Base-by-base conservation (phyloP, 1,140 invertebrate species). In the Ceratina australensis region DNA sequence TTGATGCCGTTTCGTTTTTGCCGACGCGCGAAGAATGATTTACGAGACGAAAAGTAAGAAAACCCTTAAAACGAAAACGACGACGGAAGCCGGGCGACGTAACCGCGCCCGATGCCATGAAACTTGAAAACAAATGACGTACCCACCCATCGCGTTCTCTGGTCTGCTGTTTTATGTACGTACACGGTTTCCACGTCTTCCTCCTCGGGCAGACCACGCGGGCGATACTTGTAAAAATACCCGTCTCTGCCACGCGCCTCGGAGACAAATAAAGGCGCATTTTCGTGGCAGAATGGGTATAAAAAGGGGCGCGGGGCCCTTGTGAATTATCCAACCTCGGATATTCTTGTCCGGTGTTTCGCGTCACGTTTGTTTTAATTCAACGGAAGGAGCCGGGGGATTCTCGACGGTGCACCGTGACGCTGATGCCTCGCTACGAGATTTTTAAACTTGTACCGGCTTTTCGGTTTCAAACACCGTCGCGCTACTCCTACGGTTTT, bases 31-130 rank as follows among this genome's bases (percentile, higher is more conserved):
- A 26, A 20, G 73, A 26, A 76, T 76, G 73, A 76, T 68, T 76
- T 76, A 76, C 64, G 52, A 54, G 33, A 5, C 33, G 33, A 42
- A 42, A 22, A 15, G 26, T 3, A 16, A 10, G 10, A 47, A 24
- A 59, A 76, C 42, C 42, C 42, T 68, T 69, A 60, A 69, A 54
- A 54, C 52, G 52, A n/a, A 33, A 69, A 76, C 26, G 49, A 15
- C n/a, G 66, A 69, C 56, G 56, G 7, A n/a, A 50, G 74, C 24
- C 15, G 47, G 24, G 16, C 18, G n/a, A 52, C 20, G 33, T 47
- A 50, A 50, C 47, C 12, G 10, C 5, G 15, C 10, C 1, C 8
- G 56, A 59, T 42, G 47, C 16, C 20, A 50, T 60, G 47, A 76
- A 69, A 69, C 52, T 60, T 69, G n/a, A 24, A 69, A 69, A 22